phyloP scores from a whole-genome alignment of 2,888 invertebrate species.

The Drymonia ruficornis region DNA sequence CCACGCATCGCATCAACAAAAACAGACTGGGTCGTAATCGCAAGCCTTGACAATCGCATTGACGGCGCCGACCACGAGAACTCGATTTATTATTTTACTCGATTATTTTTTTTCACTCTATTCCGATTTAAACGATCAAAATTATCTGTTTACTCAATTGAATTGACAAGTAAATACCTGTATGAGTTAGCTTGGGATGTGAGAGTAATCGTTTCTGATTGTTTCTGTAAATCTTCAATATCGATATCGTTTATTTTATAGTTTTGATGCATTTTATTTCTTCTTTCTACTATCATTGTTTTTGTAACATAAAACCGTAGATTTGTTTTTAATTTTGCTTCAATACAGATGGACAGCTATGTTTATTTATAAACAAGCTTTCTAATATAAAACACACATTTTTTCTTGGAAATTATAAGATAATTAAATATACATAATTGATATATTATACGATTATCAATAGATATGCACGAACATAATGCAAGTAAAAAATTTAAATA shows the following conservation, averaged over 20 bases:
- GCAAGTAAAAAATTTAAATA: too few species aligned
- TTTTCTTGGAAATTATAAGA: too few species aligned
- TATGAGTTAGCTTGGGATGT: neutral
- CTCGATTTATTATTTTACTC: slow-evolving; percentile 24
- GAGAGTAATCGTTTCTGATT: neutral
- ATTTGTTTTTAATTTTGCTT: neutral
- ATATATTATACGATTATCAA: too few species aligned
- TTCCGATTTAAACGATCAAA: slow-evolving; percentile 30
- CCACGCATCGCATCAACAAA: slow-evolving; percentile 36
- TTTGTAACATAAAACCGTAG: too few species aligned
- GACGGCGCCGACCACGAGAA: slow-evolving; percentile 38
- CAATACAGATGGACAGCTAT: too few species aligned
- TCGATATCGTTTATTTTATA: neutral
- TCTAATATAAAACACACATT: too few species aligned
- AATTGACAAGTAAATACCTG: slow-evolving; percentile 30
- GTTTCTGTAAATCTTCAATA: neutral
- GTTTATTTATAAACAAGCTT: neutral
- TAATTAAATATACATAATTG: too few species aligned
- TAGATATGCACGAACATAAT: neutral
- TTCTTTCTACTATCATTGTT: too few species aligned
- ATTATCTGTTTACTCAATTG: slow-evolving; percentile 39
- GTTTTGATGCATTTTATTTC: neutral
- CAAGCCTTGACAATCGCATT: slow-evolving; percentile 53
- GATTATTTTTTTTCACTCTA: slow-evolving; percentile 28
- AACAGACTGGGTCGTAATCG: slow-evolving; percentile 44